Evolutionary conservation across 1,140 invertebrate species (phyloP).

Genomic region (Eciton burchellii): DNA sequence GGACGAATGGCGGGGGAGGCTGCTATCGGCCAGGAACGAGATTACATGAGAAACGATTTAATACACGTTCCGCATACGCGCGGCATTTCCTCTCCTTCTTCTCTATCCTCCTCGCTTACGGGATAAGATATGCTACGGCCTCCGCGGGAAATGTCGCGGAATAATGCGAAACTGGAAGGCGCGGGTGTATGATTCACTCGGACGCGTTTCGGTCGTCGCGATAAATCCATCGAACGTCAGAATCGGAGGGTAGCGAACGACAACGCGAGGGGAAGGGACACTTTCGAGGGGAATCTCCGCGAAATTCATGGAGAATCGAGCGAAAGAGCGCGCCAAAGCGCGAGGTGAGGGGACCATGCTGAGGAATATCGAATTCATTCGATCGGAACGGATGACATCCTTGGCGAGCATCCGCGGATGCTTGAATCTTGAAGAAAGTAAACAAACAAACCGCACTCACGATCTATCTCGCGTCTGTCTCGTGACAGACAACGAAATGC

Average conservation of each 20-base stretch:
- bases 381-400: not conserved
- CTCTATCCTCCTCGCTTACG: not conserved
- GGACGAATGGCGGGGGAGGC: conserved; percentile 2
- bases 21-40: not conserved
- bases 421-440: not conserved
- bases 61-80: conserved; percentile 1
- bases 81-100: not conserved
- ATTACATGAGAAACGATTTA: conserved; percentile 17
- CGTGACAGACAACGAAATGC: too few species aligned
- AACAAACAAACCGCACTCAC: not conserved
- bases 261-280: not conserved
- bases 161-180: conserved; percentile 11
- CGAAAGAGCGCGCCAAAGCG: not conserved
- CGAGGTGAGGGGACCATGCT: not conserved
- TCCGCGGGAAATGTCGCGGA: not conserved
- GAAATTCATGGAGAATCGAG: conserved; percentile 1
- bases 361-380: not conserved
- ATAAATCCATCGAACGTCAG: conserved; percentile 14
- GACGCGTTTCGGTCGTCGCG: not conserved
- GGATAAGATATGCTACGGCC: conserved; percentile 9
- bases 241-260: conserved; percentile 15
- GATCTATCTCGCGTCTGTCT: not conserved
- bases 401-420: too few species aligned
- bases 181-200: conserved; percentile 4
- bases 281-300: not conserved